phyloP scores from a whole-genome alignment of 2,113 vertebrate genomes.

The Malurus melanocephalus region DNA sequence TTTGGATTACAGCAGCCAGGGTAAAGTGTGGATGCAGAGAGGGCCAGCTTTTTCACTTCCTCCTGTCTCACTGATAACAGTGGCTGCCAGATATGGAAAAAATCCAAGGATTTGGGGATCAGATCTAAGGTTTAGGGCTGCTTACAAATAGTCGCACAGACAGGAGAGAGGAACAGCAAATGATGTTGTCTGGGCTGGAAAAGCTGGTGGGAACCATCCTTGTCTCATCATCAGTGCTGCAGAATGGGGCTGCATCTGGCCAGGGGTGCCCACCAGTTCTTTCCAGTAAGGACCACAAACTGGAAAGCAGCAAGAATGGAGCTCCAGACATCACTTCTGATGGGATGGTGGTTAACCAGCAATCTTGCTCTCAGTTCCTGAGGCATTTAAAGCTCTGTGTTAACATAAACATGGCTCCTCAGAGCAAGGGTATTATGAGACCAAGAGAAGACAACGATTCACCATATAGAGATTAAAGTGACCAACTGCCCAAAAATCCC shows the following conservation, averaged over 20 bases:
- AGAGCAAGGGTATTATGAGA: not conserved
- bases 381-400: not conserved
- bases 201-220: not conserved
- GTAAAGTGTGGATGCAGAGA: fast-evolving
- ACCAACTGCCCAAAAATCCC: not conserved
- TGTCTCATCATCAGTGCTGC: not conserved
- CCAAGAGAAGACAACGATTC: not conserved
- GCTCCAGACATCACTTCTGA: not conserved
- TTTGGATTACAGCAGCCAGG: constrained; percentile 35
- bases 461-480: not conserved
- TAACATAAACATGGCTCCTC: not conserved
- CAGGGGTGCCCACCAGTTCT: not conserved
- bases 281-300: not conserved
- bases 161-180: not conserved
- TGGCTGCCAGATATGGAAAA: not conserved
- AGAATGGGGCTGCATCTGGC: not conserved
- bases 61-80: not conserved
- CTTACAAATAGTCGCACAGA: not conserved
- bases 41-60: not conserved
- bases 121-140: not conserved
- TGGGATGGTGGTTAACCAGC: not conserved
- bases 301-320: not conserved
- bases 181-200: not conserved
- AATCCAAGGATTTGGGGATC: not conserved
- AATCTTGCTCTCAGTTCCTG: not conserved